These are phyloP conservation scores for Patella depressa DNA, from an alignment of 2,888 invertebrate genomes.

Conservation along the genomic window DNA sequence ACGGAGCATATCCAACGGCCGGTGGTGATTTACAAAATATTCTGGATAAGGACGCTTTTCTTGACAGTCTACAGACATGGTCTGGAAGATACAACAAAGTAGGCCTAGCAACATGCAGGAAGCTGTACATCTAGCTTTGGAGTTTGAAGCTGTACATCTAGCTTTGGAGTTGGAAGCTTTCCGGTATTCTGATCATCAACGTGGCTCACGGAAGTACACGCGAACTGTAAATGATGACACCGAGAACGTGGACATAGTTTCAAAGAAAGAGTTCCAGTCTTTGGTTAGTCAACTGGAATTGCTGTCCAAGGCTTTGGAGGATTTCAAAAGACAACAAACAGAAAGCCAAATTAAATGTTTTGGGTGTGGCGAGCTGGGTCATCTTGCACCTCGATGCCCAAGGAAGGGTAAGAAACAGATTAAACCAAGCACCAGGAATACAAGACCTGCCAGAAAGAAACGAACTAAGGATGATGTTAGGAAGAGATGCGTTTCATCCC, in stretches of 20 bases:
- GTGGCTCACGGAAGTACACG: background rate
- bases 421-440: background rate
- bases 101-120: conserved; percentile 13
- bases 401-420: background rate
- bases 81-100: conserved; percentile 3
- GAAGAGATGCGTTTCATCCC: background rate
- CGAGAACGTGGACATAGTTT: too few species aligned
- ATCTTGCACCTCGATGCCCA: background rate
- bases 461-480: background rate
- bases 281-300: too few species aligned
- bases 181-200: background rate
- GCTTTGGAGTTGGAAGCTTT: conserved; percentile 2
- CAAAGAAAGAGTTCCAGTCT: too few species aligned
- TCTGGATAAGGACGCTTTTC: conserved; percentile 1
- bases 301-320: background rate
- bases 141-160: conserved; percentile 13
- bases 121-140: too few species aligned
- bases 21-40: conserved; percentile 8
- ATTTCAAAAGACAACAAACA: background rate
- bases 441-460: background rate
- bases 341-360: background rate
- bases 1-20: conserved; percentile 10
- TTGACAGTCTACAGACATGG: background rate
- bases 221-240: background rate
- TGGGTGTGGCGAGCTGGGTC: background rate